Conservation (phyloP, 2,113 vertebrate species). For the Grantiella picta region DNA sequence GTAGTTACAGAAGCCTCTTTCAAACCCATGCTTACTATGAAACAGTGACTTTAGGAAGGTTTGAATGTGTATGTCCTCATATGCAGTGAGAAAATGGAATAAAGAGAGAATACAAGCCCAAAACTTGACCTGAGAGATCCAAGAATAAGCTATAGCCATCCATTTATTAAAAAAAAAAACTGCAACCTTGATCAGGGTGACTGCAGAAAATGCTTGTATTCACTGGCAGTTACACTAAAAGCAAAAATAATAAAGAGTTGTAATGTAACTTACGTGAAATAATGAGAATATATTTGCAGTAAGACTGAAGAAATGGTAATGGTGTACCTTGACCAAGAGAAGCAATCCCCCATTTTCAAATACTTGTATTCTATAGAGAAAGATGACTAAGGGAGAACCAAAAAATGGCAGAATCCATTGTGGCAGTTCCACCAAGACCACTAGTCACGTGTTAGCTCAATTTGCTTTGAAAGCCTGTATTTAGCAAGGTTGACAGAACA, state of each 20-base stretch:
- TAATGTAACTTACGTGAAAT: neutral
- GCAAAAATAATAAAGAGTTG: neutral
- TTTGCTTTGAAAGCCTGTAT: neutral
- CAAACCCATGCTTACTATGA: neutral
- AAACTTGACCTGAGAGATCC: neutral
- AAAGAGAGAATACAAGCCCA: neutral
- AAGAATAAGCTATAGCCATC: neutral
- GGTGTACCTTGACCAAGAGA: neutral
- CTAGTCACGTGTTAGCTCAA: neutral
- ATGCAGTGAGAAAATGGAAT: neutral
- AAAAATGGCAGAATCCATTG: neutral
- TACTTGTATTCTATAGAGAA: neutral
- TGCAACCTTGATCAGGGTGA: neutral
- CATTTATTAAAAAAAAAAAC: neutral
- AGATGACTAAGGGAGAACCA: neutral
- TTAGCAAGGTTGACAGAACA: slow-evolving; percentile 11
- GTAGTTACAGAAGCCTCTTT: neutral
- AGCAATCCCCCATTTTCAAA: neutral
- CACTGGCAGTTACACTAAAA: neutral
- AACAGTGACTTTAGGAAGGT: neutral
- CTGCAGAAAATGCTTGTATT: neutral
- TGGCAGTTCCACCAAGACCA: neutral
- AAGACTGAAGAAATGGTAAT: neutral
- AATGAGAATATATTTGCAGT: neutral
- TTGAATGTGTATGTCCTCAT: neutral